These are phyloP conservation scores for Scophthalmus maximus DNA, from an alignment of 2,113 vertebrate genomes.

Conservation along the genomic window DNA sequence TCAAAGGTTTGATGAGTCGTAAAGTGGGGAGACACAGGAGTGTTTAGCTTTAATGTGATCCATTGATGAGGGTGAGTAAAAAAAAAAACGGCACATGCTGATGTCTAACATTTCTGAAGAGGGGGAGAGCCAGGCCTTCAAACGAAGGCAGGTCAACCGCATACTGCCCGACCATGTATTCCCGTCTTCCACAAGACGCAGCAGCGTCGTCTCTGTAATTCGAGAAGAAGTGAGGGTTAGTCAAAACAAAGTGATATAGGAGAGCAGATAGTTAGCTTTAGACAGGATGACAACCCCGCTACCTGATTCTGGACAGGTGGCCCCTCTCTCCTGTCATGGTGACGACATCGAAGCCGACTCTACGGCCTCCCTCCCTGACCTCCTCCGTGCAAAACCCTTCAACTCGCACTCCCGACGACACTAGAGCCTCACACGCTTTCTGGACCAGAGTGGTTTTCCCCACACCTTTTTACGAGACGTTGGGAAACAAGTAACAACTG, in stretches of 20 bases:
- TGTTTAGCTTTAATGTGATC: slow-evolving; percentile 54
- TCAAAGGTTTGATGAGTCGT: slow-evolving; percentile 64
- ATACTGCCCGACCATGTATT: slow-evolving; percentile 90
- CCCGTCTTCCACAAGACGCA: slow-evolving; percentile 72
- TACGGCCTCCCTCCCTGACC: slow-evolving; percentile 88
- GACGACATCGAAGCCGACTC: slow-evolving; percentile 96
- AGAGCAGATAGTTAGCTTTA: slow-evolving; percentile 3
- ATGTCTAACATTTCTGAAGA: slow-evolving; percentile 89
- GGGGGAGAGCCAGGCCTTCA: slow-evolving; percentile 89
- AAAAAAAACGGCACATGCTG: background rate
- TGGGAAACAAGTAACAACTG: background rate
- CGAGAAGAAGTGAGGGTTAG: slow-evolving; percentile 7
- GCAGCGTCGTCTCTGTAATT: slow-evolving; percentile 67
- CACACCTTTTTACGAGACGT: slow-evolving; percentile 83
- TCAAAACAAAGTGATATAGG: slow-evolving; percentile 40
- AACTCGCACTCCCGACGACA: slow-evolving; percentile 80
- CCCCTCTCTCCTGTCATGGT: slow-evolving; percentile 89
- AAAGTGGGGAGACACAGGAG: slow-evolving; percentile 21
- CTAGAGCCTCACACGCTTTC: slow-evolving; percentile 87
- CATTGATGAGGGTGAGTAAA: slow-evolving; percentile 39
- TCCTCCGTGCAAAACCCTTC: slow-evolving; percentile 98
- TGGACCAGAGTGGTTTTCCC: slow-evolving; percentile 96
- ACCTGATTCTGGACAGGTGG: slow-evolving; percentile 92
- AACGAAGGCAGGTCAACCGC: slow-evolving; percentile 91
- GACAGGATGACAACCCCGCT: slow-evolving; percentile 46